Evolutionary conservation across 2,797 vertebrate species (phyloP).

Genomic region (Mus spretus): DNA sequence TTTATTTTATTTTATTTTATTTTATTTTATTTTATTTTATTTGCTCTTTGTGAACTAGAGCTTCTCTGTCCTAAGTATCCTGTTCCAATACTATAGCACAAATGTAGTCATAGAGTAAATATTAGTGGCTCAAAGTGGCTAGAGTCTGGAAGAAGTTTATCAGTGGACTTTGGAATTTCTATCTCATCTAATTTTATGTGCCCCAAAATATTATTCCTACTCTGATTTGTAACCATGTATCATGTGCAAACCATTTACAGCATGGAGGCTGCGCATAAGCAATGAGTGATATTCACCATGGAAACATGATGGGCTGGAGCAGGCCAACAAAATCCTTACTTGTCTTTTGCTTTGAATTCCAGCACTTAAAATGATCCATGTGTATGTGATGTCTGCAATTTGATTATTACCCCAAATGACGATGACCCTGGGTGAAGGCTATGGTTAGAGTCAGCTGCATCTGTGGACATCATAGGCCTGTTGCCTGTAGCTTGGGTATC

Average conservation of each 20-base stretch:
- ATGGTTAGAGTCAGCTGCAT: not conserved
- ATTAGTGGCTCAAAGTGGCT: not conserved
- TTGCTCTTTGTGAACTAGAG: not conserved
- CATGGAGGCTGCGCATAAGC: not conserved
- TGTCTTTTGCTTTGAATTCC: not conserved
- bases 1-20: not conserved
- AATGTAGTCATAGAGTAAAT: not conserved
- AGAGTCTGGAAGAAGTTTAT: not conserved
- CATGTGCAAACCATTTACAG: not conserved
- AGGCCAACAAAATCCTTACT: not conserved
- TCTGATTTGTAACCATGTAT: not conserved
- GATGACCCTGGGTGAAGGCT: not conserved
- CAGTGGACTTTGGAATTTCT: too few species aligned
- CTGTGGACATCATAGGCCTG: not conserved
- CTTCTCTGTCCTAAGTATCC: not conserved
- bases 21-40: not conserved
- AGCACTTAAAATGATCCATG: not conserved
- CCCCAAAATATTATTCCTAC: not conserved
- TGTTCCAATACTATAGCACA: not conserved
- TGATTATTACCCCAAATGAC: not conserved
- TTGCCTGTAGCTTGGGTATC: not conserved
- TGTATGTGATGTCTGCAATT: not conserved
- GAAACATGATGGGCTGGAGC: rapidly evolving
- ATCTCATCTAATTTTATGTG: not conserved
- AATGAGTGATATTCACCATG: not conserved